Evolutionary conservation across 2,797 vertebrate species (phyloP).

Genomic region (Danio tinwini): DNA sequence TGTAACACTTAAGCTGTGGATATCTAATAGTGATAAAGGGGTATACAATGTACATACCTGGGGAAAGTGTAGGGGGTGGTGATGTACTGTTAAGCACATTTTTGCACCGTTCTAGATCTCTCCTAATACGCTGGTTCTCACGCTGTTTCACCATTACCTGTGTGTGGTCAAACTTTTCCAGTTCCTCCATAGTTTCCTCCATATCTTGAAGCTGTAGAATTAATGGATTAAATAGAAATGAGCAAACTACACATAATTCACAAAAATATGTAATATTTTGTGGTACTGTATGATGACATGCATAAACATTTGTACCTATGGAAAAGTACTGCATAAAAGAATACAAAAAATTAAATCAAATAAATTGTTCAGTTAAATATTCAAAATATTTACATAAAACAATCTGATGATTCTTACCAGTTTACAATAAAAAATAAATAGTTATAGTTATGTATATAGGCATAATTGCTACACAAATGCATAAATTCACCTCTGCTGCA

Average conservation of each 20-base stretch:
- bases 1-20: neutral
- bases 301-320: neutral
- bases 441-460: no score
- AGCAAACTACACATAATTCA: neutral
- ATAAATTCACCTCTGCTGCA: conserved; percentile 61
- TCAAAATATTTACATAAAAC: neutral
- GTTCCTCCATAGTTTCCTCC: conserved; percentile 61
- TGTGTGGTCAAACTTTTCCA: conserved; percentile 70
- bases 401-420: no score
- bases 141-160: conserved; percentile 65
- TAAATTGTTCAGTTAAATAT: no score
- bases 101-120: conserved; percentile 70
- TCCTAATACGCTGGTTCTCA: conserved; percentile 68
- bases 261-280: no score
- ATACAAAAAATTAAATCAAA: neutral
- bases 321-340: neutral
- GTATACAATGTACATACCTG: conserved; percentile 46
- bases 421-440: no score
- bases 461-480: neutral
- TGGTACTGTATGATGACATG: neutral
- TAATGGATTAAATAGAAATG: neutral
- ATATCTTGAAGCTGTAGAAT: conserved; percentile 64
- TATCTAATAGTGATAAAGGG: neutral
- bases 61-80: conserved; percentile 45
- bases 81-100: neutral